Evolutionary conservation across 2,888 invertebrate genomes (phyloP).

Genomic region (Tholera decimalis): DNA sequence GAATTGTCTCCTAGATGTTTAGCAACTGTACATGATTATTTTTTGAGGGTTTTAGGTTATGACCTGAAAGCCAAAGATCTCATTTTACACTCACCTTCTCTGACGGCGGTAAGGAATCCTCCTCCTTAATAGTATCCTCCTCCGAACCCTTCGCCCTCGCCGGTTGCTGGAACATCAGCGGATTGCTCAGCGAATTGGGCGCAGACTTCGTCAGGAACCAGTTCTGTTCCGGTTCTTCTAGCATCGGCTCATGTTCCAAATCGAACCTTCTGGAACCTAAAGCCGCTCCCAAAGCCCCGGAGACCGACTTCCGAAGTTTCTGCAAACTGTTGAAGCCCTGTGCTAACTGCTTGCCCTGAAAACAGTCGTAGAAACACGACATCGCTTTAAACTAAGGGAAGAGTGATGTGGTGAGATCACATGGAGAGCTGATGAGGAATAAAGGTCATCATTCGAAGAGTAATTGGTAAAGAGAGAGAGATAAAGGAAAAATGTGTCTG

Average conservation of each 20-base stretch:
- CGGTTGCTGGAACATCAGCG: slow-evolving; percentile 81
- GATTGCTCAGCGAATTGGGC: slow-evolving; percentile 94
- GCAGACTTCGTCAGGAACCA: slow-evolving; percentile 96
- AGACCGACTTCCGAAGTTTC: slow-evolving; percentile 94
- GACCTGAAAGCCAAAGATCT: not conserved
- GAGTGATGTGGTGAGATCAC: slow-evolving; percentile 64
- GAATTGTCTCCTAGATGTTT: not conserved
- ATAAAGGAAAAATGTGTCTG: slow-evolving; percentile 3
- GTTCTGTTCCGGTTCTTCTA: slow-evolving; percentile 91
- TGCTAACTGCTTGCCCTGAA: slow-evolving; percentile 89
- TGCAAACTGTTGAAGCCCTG: slow-evolving; percentile 93
- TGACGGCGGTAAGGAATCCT: slow-evolving; percentile 77
- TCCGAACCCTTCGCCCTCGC: slow-evolving; percentile 79
- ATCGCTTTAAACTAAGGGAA: slow-evolving; percentile 89
- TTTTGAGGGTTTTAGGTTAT: not conserved
- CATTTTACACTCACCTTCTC: slow-evolving; percentile 80
- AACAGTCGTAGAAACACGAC: slow-evolving; percentile 90
- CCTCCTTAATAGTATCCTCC: slow-evolving; percentile 83
- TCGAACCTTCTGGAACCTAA: slow-evolving; percentile 89
- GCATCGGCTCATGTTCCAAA: slow-evolving; percentile 88
- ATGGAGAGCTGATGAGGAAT: slow-evolving; percentile 83
- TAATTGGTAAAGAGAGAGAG: slow-evolving; percentile 13
- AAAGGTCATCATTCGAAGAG: slow-evolving; percentile 73
- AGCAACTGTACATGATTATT: not conserved
- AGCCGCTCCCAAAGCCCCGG: slow-evolving; percentile 91